Evolutionary conservation across 2,888 invertebrate species (phyloP), one percentile per base, ranked within the genome.

Genomic region (Nephrocerus scutellatus): DNA sequence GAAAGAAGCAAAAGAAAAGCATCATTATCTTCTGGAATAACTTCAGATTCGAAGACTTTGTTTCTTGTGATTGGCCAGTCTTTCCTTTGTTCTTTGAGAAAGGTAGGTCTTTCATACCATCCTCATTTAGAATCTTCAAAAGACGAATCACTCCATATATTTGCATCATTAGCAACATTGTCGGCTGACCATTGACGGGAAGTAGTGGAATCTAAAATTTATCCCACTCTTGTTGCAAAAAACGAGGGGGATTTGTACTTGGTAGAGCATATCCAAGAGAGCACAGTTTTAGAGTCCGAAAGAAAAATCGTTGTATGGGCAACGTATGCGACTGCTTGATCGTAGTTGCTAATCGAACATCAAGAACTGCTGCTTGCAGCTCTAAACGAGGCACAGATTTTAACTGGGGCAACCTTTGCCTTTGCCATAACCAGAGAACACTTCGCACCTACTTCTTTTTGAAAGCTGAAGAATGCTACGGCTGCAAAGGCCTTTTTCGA

Each of bases 161-260:
- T 34, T 12, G 21, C 38, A 30, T 41, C 37, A 34, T 37, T 25
- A 18, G 41, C 41, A 9, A 36, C 41, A 4, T 41, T 41, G 9
- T 41, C 31, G 19, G 3, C 12, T 7, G 36, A n/a, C n/a, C n/a
- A n/a, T 5, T 31, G n/a, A 8, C 34, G 24, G 18, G 24, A 21
- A 5, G 28, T n/a, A 10, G 28, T 18, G 2, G 35, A 28, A 3
- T 41, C 31, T n/a, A 41, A 15, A 10, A 36, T 41, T n/a, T 19
- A 35, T 18, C 35, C 40, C 9, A 35, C 16, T 25, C 35, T 19
- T 4, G 30, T 15, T 12, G 25, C 40, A 2, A 36, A 25, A 12
- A 24, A 32, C 9, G 31, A 14, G 12, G 25, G 30, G 39, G 35
- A n/a, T n/a, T n/a, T n/a, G n/a, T n/a, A n/a, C n/a, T n/a, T n/a